Evolutionary conservation across 1,140 invertebrate genomes (phyloP), one percentile per base, ranked within the genome.

Genomic region (Mizuhopecten yessoensis): DNA sequence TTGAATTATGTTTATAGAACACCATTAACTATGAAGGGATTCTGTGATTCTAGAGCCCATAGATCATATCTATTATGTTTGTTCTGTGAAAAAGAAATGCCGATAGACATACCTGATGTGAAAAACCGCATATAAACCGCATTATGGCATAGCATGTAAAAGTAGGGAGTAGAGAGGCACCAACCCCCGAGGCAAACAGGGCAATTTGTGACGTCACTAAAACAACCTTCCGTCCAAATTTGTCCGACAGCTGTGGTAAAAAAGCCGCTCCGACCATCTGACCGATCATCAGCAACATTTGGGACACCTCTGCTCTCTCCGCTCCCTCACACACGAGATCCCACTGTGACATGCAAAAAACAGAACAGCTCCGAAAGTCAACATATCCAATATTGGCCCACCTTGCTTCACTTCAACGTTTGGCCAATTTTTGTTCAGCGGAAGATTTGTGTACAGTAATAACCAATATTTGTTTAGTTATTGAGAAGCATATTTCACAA

Each of bases 251-350:
- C 33, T 92, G 91, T 0, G 94, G 90, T 57, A 93, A 94, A 0
- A 94, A 15, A 13, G 93, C 87, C 9, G 95, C 95, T 34, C 95
- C 95, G 7, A 93, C 49, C 86, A 92, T 90, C 91, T 94, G 92
- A 33, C 95, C 95, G 1, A 94, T 36, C 34, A 93, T 90, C 13
- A 95, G 88, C 33, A 96, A n/a, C 23, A 94, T 94, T 87, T 95
- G 94, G 0, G 93, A 93, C 0, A 95, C 86, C 49, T 96, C 93
- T 3, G 91, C 90, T 33, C 95, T 86, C 0, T 91, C 92, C 33
- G 92, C 93, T n/a, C 91, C 86, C n/a, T 93, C 93, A 91, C 95
- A 96, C 2, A 96, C 95, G 88, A 96, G 90, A 89, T 95, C 93
- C 94, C 94, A 95, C 95, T 96, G 23, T 75, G n/a, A 29, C 57